Percentiles rank a stretch among this genome's conserved stretches.
These are phyloP conservation scores for Malthinus flaveolus DNA, from an alignment of 2,888 invertebrate genomes.

Conservation along the genomic window DNA sequence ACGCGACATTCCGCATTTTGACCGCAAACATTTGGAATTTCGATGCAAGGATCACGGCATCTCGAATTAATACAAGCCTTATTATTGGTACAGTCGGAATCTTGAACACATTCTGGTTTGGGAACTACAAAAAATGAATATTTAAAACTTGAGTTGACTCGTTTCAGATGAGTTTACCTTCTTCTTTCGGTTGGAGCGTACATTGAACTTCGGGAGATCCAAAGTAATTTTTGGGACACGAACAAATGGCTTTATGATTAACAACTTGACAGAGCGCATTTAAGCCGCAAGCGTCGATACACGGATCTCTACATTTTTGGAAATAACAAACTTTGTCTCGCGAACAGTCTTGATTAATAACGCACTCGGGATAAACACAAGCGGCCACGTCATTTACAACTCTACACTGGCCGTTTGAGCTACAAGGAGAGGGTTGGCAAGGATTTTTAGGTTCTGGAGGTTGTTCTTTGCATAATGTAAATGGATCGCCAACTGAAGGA, in stretches of 20 bases:
- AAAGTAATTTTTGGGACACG: slow-evolving; percentile 76
- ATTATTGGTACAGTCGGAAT: slow-evolving; percentile 80
- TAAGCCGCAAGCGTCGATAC: slow-evolving; percentile 78
- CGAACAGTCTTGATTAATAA: slow-evolving; percentile 86
- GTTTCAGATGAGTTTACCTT: too few relatives aligned
- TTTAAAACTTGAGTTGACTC: too few relatives aligned
- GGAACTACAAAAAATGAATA: slow-evolving; percentile 58
- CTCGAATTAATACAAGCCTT: slow-evolving; percentile 78
- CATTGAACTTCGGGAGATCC: slow-evolving; percentile 81
- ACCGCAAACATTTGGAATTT: slow-evolving; percentile 69
- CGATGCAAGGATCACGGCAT: slow-evolving; percentile 76
- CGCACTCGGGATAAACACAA: slow-evolving; percentile 84
- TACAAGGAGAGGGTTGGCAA: slow-evolving; percentile 85
- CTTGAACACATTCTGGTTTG: slow-evolving; percentile 74
- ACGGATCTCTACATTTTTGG: slow-evolving; percentile 84
- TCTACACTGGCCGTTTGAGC: slow-evolving; percentile 79
- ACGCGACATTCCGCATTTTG: slow-evolving; percentile 78
- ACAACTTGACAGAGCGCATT: slow-evolving; percentile 80
- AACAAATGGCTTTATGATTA: slow-evolving; percentile 82
- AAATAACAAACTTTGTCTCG: slow-evolving; percentile 79
- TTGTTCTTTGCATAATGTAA: slow-evolving; percentile 65
- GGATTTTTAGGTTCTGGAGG: slow-evolving; percentile 64
- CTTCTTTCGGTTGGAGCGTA: slow-evolving; percentile 53
- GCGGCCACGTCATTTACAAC: slow-evolving; percentile 69
- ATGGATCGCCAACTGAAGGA: slow-evolving; percentile 79